A percentile compares a stretch with the other conserved stretches of the same genome.
phyloP scores from a whole-genome alignment of 2,888 invertebrate species.

The Aleiodes testaceus region DNA sequence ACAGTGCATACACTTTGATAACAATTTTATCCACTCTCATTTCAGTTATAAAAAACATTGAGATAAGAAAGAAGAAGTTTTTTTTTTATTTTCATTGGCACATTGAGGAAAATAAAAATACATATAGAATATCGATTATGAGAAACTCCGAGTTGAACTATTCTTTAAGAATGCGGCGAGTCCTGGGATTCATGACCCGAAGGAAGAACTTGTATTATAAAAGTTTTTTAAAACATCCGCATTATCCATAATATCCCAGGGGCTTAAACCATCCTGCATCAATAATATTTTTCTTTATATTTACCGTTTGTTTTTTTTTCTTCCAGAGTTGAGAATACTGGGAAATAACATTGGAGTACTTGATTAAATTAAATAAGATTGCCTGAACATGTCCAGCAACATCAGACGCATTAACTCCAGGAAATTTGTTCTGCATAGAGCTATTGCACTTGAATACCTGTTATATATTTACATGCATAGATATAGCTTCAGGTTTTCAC shows the following conservation, averaged over 20 bases:
- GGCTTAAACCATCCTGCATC: constrained; percentile 28
- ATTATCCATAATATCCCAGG: constrained; percentile 30
- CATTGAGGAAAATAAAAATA: background rate
- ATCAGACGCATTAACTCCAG: too few relatives aligned
- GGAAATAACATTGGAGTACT: background rate
- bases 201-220: constrained; percentile 53
- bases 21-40: constrained; percentile 25
- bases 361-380: background rate
- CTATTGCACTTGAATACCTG: background rate
- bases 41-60: constrained; percentile 38
- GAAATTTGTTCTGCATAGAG: too few relatives aligned
- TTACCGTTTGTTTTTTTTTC: background rate
- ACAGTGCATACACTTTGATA: too few relatives aligned
- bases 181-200: constrained; percentile 41
- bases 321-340: background rate
- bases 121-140: constrained; percentile 24
- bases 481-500: constrained; percentile 48
- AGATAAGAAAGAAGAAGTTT: background rate
- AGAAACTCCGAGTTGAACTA: too few relatives aligned
- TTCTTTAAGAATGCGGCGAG: constrained; percentile 13
- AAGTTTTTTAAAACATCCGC: constrained; percentile 46
- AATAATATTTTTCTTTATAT: constrained; percentile 24
- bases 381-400: background rate
- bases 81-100: background rate
- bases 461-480: constrained; percentile 1